Percentiles rank a stretch among this genome's conserved stretches.
phyloP scores from a whole-genome alignment of 2,113 vertebrate species.

The Corynorhinus townsendii region DNA sequence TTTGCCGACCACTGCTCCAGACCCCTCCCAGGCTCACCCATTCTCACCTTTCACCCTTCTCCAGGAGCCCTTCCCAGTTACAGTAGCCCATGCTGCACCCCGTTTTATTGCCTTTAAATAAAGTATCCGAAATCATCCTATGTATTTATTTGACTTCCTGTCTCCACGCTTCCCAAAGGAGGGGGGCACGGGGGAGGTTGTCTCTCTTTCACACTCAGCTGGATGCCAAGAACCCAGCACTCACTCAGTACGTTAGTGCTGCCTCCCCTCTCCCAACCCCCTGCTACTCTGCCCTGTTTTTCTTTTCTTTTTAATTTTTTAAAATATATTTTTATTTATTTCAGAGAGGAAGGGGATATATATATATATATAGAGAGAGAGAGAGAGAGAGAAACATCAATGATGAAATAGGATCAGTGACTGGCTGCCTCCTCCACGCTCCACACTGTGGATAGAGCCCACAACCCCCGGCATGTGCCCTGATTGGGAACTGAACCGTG shows the following conservation, averaged over 20 bases:
- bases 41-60: neutral
- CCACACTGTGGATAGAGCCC: too few relatives aligned
- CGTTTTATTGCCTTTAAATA: neutral
- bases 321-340: too few relatives aligned
- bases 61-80: neutral
- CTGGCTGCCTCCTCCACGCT: too few relatives aligned
- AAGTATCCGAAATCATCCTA: neutral
- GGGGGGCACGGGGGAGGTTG: neutral
- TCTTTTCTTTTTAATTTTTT: too few relatives aligned
- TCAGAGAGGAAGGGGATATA: too few relatives aligned
- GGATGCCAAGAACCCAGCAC: neutral
- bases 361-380: too few relatives aligned
- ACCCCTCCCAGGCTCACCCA: fast-evolving
- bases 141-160: neutral
- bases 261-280: neutral
- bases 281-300: neutral
- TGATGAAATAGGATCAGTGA: too few relatives aligned
- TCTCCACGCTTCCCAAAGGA: neutral
- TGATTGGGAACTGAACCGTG: too few relatives aligned
- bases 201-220: neutral
- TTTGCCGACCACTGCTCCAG: too few relatives aligned
- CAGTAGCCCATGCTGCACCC: neutral
- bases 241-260: neutral
- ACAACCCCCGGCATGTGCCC: too few relatives aligned
- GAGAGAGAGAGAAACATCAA: too few relatives aligned